A percentile compares a stretch with the other conserved stretches of the same genome.
Evolutionary conservation across 1,140 invertebrate genomes (phyloP).

Genomic region (Diprion similis): DNA sequence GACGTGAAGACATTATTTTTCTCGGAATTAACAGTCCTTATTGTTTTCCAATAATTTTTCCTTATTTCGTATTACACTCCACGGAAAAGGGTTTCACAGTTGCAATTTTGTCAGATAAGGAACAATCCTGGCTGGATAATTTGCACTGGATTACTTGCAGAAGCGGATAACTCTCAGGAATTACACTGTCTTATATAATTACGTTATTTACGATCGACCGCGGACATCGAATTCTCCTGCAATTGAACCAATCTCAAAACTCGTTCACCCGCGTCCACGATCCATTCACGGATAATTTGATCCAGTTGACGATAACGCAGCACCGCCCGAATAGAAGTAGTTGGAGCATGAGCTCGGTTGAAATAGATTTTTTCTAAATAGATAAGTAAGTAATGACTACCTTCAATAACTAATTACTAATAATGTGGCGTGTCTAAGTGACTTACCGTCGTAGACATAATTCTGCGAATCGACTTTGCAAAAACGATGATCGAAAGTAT

Average conservation of each 20-base stretch:
- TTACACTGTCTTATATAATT: too few species aligned
- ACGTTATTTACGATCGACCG: too few species aligned
- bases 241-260: background rate
- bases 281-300: constrained; percentile 52
- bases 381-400: background rate
- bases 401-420: background rate
- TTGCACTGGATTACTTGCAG: too few species aligned
- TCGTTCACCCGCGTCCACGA: constrained; percentile 2
- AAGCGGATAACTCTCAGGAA: too few species aligned
- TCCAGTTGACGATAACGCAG: constrained; percentile 50
- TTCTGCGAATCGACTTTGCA: background rate
- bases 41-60: too few species aligned
- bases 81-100: too few species aligned
- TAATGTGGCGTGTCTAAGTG: background rate
- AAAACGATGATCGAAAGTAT: background rate
- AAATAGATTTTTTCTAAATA: background rate
- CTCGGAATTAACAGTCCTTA: too few species aligned
- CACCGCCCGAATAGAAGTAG: constrained; percentile 38
- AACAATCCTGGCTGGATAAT: too few species aligned
- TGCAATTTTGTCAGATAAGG: too few species aligned
- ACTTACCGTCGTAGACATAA: background rate
- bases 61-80: too few species aligned
- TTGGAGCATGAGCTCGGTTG: background rate
- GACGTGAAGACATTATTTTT: too few species aligned
- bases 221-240: background rate